These are phyloP conservation scores for Camelus bactrianus DNA, from an alignment of 2,113 vertebrate genomes.

Conservation along the genomic window DNA sequence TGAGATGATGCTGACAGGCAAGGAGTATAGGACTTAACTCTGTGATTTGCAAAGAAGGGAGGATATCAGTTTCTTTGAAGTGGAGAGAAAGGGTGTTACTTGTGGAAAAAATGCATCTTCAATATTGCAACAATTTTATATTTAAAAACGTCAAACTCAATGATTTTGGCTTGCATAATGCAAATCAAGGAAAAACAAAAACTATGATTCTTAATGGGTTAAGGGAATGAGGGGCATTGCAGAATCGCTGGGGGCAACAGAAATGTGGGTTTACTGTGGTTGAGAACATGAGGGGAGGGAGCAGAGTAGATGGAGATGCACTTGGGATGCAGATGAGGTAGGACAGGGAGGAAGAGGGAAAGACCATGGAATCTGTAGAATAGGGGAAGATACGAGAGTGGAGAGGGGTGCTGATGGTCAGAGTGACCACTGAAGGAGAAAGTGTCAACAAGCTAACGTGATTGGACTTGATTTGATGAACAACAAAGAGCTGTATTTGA, in stretches of 20 bases:
- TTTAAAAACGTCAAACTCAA: background rate
- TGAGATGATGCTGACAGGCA: background rate
- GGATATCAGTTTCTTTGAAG: background rate
- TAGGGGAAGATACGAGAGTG: background rate
- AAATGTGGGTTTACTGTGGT: background rate
- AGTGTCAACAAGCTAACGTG: background rate
- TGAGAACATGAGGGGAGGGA: background rate
- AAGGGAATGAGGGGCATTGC: background rate
- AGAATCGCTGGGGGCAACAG: background rate
- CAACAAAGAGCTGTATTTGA: background rate
- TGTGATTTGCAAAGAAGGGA: background rate
- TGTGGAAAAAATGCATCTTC: background rate
- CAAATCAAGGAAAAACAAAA: conserved; percentile 49
- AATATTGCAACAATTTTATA: background rate
- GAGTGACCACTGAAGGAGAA: background rate
- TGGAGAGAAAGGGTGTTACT: background rate
- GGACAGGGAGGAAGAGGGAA: background rate
- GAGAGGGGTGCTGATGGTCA: rapidly evolving
- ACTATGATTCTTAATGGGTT: background rate
- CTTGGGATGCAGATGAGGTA: background rate
- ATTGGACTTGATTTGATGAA: background rate
- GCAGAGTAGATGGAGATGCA: too few relatives aligned
- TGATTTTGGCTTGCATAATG: background rate
- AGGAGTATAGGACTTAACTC: background rate
- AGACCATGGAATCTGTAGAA: background rate